Evolutionary conservation across 1,140 invertebrate genomes (phyloP), one percentile per base, ranked within the genome.

Genomic region (Panulirus ornatus): DNA sequence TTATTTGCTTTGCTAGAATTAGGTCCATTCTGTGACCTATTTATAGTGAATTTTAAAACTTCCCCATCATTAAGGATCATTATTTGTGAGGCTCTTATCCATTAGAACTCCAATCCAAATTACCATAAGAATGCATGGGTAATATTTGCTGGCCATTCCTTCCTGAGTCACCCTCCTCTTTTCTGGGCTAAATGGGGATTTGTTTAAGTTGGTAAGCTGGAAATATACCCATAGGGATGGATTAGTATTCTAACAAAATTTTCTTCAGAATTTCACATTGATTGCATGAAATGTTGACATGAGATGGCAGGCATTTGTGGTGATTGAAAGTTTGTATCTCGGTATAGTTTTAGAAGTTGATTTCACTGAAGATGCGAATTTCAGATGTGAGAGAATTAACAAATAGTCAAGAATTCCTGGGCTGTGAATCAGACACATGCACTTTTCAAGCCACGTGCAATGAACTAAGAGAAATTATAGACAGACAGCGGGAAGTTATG

Each of bases 311-410:
- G n/a, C n/a, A n/a, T n/a, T n/a, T n/a, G n/a, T n/a, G n/a, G n/a
- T n/a, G n/a, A n/a, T 87, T 27, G 0, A 6, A 19, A 30, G 5
- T 81, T 27, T 30, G 19, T 19, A 34, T 19, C n/a, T 42, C 76
- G 30, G 6, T 11, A 8, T 44, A 5, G 2, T 6, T 0, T 30
- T 75, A 81, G 42, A 30, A 14, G n/a, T 40, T 19, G 19, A 40
- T 42, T 79, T 42, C 0, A 79, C 22, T 44, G 40, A n/a, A 16
- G 16, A 1, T 1, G 14, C 14, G 19, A 54, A 22, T 73, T 51
- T 11, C 75, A 87, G 85, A 87, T 87, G 85, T 87, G 71, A 75
- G 79, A 30, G 85, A 78, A 30, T 30, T 87, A n/a, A 76, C 85
- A 8, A 30, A 34, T 6, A n/a, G 30, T 16, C 36, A 87, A n/a